Evolutionary conservation across 2,113 vertebrate species (phyloP).

Genomic region (Entomyzon cyanotis): DNA sequence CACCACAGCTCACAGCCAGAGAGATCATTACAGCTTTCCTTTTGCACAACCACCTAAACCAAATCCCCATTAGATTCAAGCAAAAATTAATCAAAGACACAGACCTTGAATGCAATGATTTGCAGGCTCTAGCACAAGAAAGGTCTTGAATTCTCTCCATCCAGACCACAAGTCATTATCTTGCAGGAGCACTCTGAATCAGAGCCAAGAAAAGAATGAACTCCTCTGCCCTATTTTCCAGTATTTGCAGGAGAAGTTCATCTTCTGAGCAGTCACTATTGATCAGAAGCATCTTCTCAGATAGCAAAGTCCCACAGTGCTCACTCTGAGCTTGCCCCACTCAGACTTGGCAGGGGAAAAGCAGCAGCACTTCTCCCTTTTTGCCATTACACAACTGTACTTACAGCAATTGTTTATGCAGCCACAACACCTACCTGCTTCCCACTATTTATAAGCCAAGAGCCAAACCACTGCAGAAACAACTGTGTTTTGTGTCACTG

Average conservation of each 20-base stretch:
- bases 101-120: not conserved
- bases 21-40: not conserved
- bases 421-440: not conserved
- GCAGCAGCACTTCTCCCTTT: not conserved
- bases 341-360: not conserved
- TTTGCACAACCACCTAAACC: not conserved
- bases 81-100: not conserved
- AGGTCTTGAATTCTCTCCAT: not conserved
- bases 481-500: not conserved
- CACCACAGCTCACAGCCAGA: not conserved
- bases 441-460: not conserved
- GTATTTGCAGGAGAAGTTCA: not conserved
- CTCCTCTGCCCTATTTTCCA: not conserved
- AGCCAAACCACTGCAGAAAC: not conserved
- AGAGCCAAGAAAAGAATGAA: not conserved
- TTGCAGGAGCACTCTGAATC: not conserved
- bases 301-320: not conserved
- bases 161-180: not conserved
- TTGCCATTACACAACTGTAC: not conserved
- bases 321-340: not conserved
- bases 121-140: not conserved
- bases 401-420: not conserved
- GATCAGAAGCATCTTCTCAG: not conserved
- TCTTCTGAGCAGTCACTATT: not conserved
- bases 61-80: not conserved